Base-by-base conservation (phyloP, 2,797 vertebrate species). In the Cossypha caffra region DNA sequence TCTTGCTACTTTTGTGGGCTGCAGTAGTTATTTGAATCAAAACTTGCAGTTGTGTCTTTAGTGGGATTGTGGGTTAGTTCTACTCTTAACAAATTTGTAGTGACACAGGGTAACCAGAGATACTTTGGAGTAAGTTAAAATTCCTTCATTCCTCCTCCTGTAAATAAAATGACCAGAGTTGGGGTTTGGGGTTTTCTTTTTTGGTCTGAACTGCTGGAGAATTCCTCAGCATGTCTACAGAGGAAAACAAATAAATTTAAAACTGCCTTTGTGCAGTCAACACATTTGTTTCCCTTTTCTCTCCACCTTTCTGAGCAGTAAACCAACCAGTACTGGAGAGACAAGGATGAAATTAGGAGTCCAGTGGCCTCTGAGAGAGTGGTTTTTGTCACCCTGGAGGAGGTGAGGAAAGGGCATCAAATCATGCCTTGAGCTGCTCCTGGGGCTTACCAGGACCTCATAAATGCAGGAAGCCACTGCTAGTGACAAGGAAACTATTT, bases 171-270 rank as follows among this genome's bases (percentile, higher is more conserved):
- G 24, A 68, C 82, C 85, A 62, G 50, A 51, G 21, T 7, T 91
- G 72, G 38, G 76, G 45, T 72, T 88, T 91, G 64, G 23, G 81
- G 42, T 90, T 94, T 96, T 87, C 50, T 68, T 71, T 95, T 83
- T 87, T 45, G 21, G n/a, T 86, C 38, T 86, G 75, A 88, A 16
- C 75, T 51, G 58, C 66, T 82, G 81, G 26, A 79, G 64, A 83
- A 63, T 89, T 91, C 35, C 48, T 88, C 61, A 72, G 59, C 21
- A 7, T 25, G 25, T 58, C 43, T 55, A 61, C 16, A 55, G 76
- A 47, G 29, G 3, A 8, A 71, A 77, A 74, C 9, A 6, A 7
- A 31, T 2, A 19, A 25, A 20, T 3, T 31, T 31, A 47, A 72
- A 79, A 37, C 17, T 58, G 43, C 33, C 23, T 87, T 63, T 37